Percentiles rank a stretch among this genome's conserved stretches.
These are phyloP conservation scores for Passer montanus DNA, from an alignment of 2,113 vertebrate species.

Conservation along the genomic window DNA sequence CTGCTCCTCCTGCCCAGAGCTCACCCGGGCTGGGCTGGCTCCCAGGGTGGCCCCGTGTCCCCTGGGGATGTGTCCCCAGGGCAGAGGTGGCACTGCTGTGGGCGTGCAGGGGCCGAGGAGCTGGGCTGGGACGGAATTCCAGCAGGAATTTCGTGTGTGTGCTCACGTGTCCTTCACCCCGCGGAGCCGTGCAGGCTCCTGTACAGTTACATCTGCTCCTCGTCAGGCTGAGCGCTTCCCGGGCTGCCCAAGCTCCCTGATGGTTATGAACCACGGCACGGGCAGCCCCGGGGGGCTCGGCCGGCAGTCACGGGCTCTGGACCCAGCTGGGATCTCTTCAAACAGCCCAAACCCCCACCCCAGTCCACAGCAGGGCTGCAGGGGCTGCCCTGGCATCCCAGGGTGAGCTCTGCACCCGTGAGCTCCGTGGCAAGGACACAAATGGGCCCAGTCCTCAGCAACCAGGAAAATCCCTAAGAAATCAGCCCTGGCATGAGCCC, in stretches of 20 bases:
- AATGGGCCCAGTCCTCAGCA: not conserved
- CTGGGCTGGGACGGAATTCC: not conserved
- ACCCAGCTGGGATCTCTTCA: too few relatives aligned
- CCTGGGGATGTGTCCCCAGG: rapidly evolving
- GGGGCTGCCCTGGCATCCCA: rapidly evolving
- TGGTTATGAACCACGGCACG: not conserved
- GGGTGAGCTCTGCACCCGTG: not conserved
- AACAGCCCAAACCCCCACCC: too few relatives aligned
- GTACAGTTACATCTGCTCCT: not conserved
- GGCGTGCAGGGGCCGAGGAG: rapidly evolving
- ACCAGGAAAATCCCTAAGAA: rapidly evolving
- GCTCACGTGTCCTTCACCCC: not conserved
- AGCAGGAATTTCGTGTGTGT: not conserved
- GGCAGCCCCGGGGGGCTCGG: not conserved
- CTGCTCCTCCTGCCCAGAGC: not conserved
- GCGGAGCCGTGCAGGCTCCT: not conserved
- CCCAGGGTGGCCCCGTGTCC: rapidly evolving
- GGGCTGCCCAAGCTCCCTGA: not conserved
- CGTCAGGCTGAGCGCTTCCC: not conserved
- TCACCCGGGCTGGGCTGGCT: not conserved
- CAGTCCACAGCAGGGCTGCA: rapidly evolving
- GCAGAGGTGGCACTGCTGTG: rapidly evolving
- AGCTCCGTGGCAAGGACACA: not conserved
- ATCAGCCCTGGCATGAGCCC: not conserved
- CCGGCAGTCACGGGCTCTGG: not conserved